Evolutionary conservation across 2,797 vertebrate genomes (phyloP), one percentile per base, ranked within the genome.

Genomic region (Cossypha caffra): DNA sequence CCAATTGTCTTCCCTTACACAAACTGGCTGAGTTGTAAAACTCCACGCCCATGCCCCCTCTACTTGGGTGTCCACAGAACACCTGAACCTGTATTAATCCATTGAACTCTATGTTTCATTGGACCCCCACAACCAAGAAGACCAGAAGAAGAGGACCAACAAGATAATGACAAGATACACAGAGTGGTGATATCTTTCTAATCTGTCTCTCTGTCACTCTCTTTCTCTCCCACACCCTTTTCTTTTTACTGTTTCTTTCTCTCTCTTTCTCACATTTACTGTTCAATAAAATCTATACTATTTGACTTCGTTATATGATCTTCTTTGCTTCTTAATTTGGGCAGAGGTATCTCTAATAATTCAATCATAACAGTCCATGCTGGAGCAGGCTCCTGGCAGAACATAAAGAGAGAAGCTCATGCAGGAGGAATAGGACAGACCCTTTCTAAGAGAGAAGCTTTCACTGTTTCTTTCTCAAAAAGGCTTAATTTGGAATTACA

Each of bases 21-120:
- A 54, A 40, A 16, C 40, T 24, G 50, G 18, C 48, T n/a, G 19
- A 24, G 29, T 4, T 54, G 33, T 33, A 47, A 54, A 63, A 40
- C 29, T 47, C 33, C 15, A 40, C 4, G 5, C 4, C 33, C 23
- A 38, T 0, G 0, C 2, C 19, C 33, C 3, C 19, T 63, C 50
- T 55, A 19, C 29, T 40, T 63, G 29, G 16, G 19, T 47, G 10
- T 28, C n/a, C 33, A 24, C 12, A 38, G 7, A n/a, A n/a, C 12
- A 38, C 23, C 29, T 47, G 28, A 38, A 47, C 38, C 10, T 12
- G 3, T 7, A 10, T 54, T 28, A 72, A 47, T 13, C 17, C 19
- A 7, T 4, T 62, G 29, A 55, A 55, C 8, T 55, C 48, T 33
- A 0, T 35, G 35, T 48, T 38, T 38, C 5, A 5, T 38, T 7